phyloP scores from a whole-genome alignment of 2,888 invertebrate genomes.

The Lingula anatina region DNA sequence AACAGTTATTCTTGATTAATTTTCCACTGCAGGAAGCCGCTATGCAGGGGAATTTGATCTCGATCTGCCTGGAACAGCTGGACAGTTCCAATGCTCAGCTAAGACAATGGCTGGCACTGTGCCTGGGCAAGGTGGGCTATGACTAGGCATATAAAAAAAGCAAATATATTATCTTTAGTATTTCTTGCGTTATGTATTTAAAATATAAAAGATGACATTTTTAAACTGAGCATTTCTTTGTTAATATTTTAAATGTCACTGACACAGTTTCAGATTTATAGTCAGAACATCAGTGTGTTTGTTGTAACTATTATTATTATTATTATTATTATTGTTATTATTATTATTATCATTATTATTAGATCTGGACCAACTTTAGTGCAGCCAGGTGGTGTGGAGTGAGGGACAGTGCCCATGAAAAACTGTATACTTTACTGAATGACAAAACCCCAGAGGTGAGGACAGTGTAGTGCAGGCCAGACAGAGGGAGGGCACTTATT shows the following conservation, averaged over 20 bases:
- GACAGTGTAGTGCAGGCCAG: not conserved
- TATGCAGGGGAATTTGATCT: conserved; percentile 81
- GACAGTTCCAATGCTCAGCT: conserved; percentile 56
- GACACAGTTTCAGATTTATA: not conserved
- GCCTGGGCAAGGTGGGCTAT: conserved; percentile 64
- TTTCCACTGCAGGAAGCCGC: conserved; percentile 81
- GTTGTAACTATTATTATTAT: no score
- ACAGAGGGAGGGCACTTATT: no score
- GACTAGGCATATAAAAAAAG: no score
- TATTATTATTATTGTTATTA: no score
- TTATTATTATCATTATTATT: conserved; percentile 1
- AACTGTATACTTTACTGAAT: conserved; percentile 72
- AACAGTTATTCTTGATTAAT: conserved; percentile 9
- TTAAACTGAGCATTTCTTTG: not conserved
- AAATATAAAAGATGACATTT: not conserved
- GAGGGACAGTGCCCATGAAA: conserved; percentile 93
- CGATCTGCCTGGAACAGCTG: conserved; percentile 86
- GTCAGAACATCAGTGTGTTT: not conserved
- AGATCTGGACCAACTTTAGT: conserved; percentile 51
- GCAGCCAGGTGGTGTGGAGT: conserved; percentile 80
- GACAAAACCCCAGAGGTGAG: conserved; percentile 81
- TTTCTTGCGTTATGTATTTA: conserved; percentile 1
- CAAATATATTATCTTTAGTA: no score
- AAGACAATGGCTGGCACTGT: conserved; percentile 78
- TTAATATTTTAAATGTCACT: not conserved